phyloP scores from a whole-genome alignment of 2,797 vertebrate genomes.

The Gallirallus australis region DNA sequence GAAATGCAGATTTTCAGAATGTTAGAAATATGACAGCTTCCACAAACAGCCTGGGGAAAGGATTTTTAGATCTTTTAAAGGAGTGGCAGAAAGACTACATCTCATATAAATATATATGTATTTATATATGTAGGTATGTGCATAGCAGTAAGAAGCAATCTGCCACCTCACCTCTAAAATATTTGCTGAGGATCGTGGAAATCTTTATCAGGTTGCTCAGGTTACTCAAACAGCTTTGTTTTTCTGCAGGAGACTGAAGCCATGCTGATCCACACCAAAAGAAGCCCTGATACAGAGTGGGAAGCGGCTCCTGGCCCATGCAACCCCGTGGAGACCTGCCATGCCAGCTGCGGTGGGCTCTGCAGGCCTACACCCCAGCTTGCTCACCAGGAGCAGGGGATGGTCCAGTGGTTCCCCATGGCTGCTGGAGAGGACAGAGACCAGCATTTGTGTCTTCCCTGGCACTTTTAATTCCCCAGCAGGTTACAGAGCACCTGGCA shows the following conservation, averaged over 20 bases:
- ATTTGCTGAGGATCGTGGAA: slow-evolving; percentile 35
- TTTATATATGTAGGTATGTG: not conserved
- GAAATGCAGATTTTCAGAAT: slow-evolving; percentile 42
- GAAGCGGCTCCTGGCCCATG: fast-evolving
- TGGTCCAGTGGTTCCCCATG: no score
- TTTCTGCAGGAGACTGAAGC: not conserved
- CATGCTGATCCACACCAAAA: not conserved
- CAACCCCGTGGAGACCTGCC: not conserved
- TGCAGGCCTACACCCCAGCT: not conserved
- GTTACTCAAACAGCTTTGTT: slow-evolving; percentile 1
- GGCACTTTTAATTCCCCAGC: not conserved
- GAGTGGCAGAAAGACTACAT: not conserved
- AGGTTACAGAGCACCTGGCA: not conserved
- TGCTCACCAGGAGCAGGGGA: fast-evolving
- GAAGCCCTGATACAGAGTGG: not conserved
- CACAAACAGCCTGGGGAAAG: not conserved
- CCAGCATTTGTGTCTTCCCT: fast-evolving
- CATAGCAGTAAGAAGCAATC: not conserved
- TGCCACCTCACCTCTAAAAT: slow-evolving; percentile 9
- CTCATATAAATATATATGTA: not conserved
- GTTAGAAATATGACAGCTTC: slow-evolving; percentile 11
- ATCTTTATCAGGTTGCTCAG: not conserved
- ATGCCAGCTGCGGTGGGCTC: not conserved
- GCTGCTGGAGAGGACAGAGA: not conserved
- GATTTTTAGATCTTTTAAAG: slow-evolving; percentile 8